Evolutionary conservation across 2,888 invertebrate species (phyloP).

Genomic region (Tryphoninae sp.): DNA sequence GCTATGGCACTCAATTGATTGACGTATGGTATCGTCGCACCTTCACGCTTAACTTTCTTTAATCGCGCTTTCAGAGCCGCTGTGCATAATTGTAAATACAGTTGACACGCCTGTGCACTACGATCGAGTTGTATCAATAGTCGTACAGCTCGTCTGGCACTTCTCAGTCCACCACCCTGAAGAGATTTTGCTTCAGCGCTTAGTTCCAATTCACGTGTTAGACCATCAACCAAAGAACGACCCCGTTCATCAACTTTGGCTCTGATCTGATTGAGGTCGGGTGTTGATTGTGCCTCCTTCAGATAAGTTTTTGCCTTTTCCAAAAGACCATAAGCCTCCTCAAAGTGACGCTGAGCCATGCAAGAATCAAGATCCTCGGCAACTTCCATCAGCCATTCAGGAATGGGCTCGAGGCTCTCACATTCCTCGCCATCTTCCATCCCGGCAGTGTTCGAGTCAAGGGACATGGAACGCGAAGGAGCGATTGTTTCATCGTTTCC

Average conservation of each 20-base stretch:
- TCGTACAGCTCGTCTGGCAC: conserved; percentile 91
- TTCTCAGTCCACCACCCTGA: conserved; percentile 92
- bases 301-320: conserved; percentile 86
- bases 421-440: conserved; percentile 73
- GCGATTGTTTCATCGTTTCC: conserved; percentile 63
- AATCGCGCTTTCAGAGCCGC: conserved; percentile 91
- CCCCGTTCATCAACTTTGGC: conserved; percentile 83
- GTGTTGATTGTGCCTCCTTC: conserved; percentile 79
- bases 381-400: conserved; percentile 95
- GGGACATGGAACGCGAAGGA: conserved; percentile 74
- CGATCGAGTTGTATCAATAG: conserved; percentile 90
- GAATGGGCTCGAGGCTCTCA: conserved; percentile 80
- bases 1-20: conserved; percentile 91
- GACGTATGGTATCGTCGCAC: conserved; percentile 90
- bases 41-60: conserved; percentile 90
- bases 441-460: conserved; percentile 76
- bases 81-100: conserved; percentile 91
- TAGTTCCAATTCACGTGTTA: conserved; percentile 94
- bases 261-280: conserved; percentile 82
- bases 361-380: conserved; percentile 97
- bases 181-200: conserved; percentile 93
- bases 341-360: conserved; percentile 97
- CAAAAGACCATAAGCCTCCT: conserved; percentile 93
- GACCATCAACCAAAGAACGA: conserved; percentile 90
- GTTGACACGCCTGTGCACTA: conserved; percentile 89